Base-by-base conservation (phyloP, 1,140 invertebrate genomes). In the Drosophila funebris region DNA sequence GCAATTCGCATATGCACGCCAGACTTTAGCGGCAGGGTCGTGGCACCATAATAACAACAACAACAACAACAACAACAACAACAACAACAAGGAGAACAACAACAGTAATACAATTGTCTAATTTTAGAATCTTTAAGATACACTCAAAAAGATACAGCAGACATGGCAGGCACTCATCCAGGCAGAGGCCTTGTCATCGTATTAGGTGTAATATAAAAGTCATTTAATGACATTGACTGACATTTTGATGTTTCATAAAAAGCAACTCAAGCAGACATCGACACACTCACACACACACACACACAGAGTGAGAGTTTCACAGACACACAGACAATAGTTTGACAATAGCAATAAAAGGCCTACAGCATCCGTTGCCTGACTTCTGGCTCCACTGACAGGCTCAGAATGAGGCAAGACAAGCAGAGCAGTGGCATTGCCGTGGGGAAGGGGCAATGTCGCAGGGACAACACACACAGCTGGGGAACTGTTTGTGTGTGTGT, bases 51-150 rank as follows among this genome's bases (percentile, higher is more conserved):
- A 60, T 54, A 66, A 43, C 20, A 56, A 22, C 20, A 68, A 24
- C 22, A 53, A 37, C 20, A 76, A 29, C 9, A n/a, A 37, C 50
- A 72, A 16, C 53, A 41, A 11, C 22, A 54, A 60, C 48, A 52
- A 41, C 14, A 58, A 22, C 20, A 70, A 22, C 27, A 50, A 50
- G 16, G 61, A 6, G 11, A 16, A 31, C 52, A 68, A 41, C 56
- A 31, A 31, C 36, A 43, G 50, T 57, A 71, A 60, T 48, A 83
- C 84, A 83, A 88, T 88, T 73, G 84, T 88, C 83, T 88, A 88
- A 88, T 88, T 88, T 88, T 88, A 88, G 83, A 88, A 83, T 88
- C 83, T 88, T 88, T 88, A 89, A 88, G 83, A 88, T 88, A 88
- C 84, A 88, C 84, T 89, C 84, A 88, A 78, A 83, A 78, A 83